Conservation (phyloP, 1,140 invertebrate genomes). For the Drosophila seguyi region DNA sequence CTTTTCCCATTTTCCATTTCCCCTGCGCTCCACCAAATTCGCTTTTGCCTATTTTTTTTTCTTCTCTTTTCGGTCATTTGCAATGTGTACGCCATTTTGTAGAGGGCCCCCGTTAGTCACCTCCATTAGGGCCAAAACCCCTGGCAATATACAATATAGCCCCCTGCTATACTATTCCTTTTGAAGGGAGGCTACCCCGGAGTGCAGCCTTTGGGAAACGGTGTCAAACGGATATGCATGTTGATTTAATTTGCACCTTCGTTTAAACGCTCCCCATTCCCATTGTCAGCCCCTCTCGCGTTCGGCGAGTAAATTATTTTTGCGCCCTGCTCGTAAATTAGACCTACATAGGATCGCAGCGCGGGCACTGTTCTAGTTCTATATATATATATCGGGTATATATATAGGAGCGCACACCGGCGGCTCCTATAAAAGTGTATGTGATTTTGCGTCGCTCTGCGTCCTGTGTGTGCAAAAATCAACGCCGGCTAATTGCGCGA, state of each 20-base stretch:
- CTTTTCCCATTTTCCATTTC: constrained; percentile 53
- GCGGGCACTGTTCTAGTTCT: constrained; percentile 53
- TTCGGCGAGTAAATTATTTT: constrained; percentile 70
- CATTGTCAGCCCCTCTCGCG: constrained; percentile 38
- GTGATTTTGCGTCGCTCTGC: constrained; percentile 19
- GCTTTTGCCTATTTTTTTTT: constrained; percentile 11
- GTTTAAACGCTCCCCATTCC: constrained; percentile 61
- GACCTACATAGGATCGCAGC: constrained; percentile 56
- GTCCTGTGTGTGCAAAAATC: constrained; percentile 79
- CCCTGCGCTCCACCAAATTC: constrained; percentile 22
- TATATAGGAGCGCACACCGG: not conserved
- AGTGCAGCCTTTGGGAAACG: constrained; percentile 59
- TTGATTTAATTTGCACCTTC: constrained; percentile 84
- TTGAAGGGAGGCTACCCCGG: constrained; percentile 4
- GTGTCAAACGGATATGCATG: constrained; percentile 84
- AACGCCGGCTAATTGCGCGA: constrained; percentile 79
- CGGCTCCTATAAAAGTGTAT: not conserved
- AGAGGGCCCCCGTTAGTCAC: constrained; percentile 32
- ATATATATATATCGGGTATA: constrained; percentile 17
- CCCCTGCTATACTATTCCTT: constrained; percentile 29
- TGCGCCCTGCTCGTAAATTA: constrained; percentile 70
- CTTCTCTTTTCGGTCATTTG: constrained; percentile 72
- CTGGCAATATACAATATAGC: constrained; percentile 10
- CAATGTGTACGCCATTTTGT: constrained; percentile 71
- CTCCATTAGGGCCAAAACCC: constrained; percentile 5